Percentiles rank a stretch among this genome's conserved stretches.
phyloP scores from a whole-genome alignment of 2,797 vertebrate genomes.

The Choloepus didactylus region DNA sequence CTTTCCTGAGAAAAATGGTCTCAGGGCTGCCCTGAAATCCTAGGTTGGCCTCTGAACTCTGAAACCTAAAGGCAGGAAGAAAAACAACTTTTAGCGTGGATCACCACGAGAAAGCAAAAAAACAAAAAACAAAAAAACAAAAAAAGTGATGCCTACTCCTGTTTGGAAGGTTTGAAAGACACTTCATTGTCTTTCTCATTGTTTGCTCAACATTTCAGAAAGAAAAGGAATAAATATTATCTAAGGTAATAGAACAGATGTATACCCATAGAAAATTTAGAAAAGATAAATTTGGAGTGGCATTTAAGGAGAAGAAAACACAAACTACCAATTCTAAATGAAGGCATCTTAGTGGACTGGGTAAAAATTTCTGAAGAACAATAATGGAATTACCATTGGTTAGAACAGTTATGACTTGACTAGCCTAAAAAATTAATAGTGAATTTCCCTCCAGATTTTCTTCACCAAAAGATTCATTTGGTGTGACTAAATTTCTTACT shows the following conservation, averaged over 20 bases:
- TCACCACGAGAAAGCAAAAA: background rate
- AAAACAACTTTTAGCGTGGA: background rate
- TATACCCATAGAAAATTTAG: background rate
- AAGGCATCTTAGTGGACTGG: background rate
- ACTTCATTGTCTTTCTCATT: background rate
- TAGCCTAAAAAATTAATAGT: constrained; percentile 60
- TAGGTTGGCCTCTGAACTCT: background rate
- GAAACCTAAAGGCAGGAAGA: background rate
- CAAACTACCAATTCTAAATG: background rate
- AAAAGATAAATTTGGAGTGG: constrained; percentile 14
- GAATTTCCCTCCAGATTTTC: constrained; percentile 68
- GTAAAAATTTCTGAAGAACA: constrained; percentile 54
- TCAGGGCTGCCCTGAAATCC: background rate
- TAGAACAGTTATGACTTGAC: constrained; percentile 51
- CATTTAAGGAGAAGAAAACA: constrained; percentile 16
- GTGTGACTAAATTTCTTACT: constrained; percentile 58
- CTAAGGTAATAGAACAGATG: background rate
- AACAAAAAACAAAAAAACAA: background rate
- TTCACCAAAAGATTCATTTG: constrained; percentile 4
- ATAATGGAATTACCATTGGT: constrained; percentile 52
- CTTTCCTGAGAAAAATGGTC: background rate
- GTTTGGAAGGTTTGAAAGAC: background rate
- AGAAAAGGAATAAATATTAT: constrained; percentile 8
- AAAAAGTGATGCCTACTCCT: background rate
- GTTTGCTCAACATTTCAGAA: background rate